Base-by-base conservation (phyloP, 2,113 vertebrate genomes). In the Spermophilus dauricus region DNA sequence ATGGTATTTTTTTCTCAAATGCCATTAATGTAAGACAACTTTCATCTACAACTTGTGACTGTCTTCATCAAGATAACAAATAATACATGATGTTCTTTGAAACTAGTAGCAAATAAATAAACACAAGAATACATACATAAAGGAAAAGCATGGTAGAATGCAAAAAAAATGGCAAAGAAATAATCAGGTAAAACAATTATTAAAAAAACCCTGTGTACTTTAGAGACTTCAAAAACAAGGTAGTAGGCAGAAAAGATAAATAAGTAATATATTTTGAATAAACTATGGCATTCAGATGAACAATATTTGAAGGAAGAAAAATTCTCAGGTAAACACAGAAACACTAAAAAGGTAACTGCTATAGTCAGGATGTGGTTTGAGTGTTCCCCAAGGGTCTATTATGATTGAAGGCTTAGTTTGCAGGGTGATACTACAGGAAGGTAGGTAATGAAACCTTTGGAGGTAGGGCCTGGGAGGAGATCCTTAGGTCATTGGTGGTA, bases 221-320 rank as follows among this genome's bases (percentile, higher is more conserved):
- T 26, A 67, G 26, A 80, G 26, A 89, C 70, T 87, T 96, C 5
- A 89, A 94, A 70, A 88, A 53, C n/a, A 77, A 72, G 12, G 75
- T 30, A 91, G 20, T 2, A 81, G 4, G 45, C 48, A 90, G 2
- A 24, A 73, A 39, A 92, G 92, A 63, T 83, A 90, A 94, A 39
- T 14, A 91, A 86, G 61, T 86, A 84, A 48, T 89, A 86, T 83
- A 95, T 94, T 76, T 95, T 80, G 51, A 87, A 48, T 18, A 92
- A 84, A 87, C 70, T 53, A 89, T 78, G 24, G 56, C 32, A 81
- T 83, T 91, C 45, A 61, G 22, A 63, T 58, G 10, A 18, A 84
- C 9, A 91, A 72, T 34, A 89, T 80, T 94, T 70, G 93, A 0
- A 75, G 81, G 93, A 0, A 75, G 81, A 93, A 90, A 93, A 95